Conservation (phyloP, 1,140 invertebrate genomes). For the Papilio aristodemus region DNA sequence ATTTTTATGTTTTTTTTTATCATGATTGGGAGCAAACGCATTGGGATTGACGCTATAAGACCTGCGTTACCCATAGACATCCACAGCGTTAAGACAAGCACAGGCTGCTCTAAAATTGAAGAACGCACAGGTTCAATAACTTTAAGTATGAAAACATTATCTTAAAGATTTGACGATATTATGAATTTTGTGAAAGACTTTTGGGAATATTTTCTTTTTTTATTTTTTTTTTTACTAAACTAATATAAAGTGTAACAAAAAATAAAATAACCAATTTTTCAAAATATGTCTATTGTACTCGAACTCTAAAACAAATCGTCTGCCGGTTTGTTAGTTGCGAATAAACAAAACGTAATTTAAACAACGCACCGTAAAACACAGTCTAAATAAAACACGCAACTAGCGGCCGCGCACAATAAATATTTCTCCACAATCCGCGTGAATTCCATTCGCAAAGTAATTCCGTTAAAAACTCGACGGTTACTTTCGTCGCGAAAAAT, state of each 20-base stretch:
- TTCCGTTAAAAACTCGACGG: slow-evolving; percentile 19
- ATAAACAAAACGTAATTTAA: slow-evolving; percentile 8
- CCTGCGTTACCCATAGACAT: too few species aligned
- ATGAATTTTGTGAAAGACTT: too few species aligned
- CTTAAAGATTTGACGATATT: too few species aligned
- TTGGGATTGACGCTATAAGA: too few species aligned
- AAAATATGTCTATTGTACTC: not conserved
- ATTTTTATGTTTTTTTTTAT: too few species aligned
- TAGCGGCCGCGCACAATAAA: slow-evolving; percentile 18
- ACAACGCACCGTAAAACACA: not conserved
- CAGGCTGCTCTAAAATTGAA: too few species aligned
- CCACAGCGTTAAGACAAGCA: too few species aligned
- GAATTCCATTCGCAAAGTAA: slow-evolving; percentile 28
- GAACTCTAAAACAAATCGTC: slow-evolving; percentile 1
- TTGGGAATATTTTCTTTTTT: too few species aligned
- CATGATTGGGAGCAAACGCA: too few species aligned
- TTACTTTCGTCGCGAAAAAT: slow-evolving; percentile 22
- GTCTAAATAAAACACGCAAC: slow-evolving; percentile 3
- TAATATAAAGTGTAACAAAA: not conserved
- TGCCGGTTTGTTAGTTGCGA: slow-evolving; percentile 2
- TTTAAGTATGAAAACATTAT: too few species aligned
- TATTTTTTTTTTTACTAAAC: too few species aligned
- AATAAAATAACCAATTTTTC: not conserved
- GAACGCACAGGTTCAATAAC: too few species aligned
- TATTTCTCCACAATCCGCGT: slow-evolving; percentile 19